Base-by-base conservation (phyloP, 2,888 invertebrate genomes). In the Stictocephala bisonia region DNA sequence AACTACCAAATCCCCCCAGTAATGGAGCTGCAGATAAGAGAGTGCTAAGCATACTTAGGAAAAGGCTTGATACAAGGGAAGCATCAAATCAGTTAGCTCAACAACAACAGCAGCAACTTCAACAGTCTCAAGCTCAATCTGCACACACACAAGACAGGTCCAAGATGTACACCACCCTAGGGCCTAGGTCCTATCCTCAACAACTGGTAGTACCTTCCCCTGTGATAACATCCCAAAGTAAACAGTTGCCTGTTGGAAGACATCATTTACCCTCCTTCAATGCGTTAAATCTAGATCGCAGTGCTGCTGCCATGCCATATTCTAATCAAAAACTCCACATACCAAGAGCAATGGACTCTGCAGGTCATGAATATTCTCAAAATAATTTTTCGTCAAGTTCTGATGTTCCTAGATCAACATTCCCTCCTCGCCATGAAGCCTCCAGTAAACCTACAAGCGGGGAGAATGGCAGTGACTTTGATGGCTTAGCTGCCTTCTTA, bases 1-100 rank as follows among this genome's bases (percentile, higher is more conserved):
- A 50, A 27, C 20, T 64, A 40, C 67, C 73, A 2, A 60, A 35
- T 11, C 71, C 56, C 6, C 76, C 69, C 2, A 74, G 72, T 40
- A 74, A 71, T 26, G 73, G 76, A 6, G 79, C 75, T 7, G 79
- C 79, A 24, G 89, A 91, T 81, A 91, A 91, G 82, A 86, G 89
- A 76, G 90, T 92, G n/a, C 84, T 92, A 75, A 90, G 89, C 80
- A 87, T 92, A 80, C 83, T 93, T 68, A 86, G 92, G 80, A 91
- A 89, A 79, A 92, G 90, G 82, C 85, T 93, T 79, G 92, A 92
- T 84, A 86, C 85, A 71, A 84, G 85, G 72, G 89, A 89, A 79
- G 85, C 87, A 22, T 82, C 86, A 74, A 88, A 86, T 80, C 84
- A 86, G 81, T 84, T 41, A 86, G 86, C 79, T 84, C 86, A 83